Evolutionary conservation across 2,888 invertebrate genomes (phyloP), one percentile per base, ranked within the genome.

Genomic region (Bedellia somnulentella): DNA sequence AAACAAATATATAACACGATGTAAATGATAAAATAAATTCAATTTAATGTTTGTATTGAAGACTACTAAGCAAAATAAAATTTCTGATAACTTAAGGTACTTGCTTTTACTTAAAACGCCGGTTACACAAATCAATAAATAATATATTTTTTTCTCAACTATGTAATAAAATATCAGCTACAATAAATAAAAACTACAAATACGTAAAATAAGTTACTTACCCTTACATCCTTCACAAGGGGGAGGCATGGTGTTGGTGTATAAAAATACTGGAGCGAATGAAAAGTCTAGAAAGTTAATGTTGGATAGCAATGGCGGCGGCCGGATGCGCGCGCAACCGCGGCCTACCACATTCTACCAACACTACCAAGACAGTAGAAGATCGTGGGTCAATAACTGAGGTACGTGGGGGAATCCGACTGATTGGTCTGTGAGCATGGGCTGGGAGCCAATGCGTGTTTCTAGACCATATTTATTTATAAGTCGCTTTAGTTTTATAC

Each of bases 351-450:
- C n/a, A n/a, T n/a, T n/a, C n/a, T n/a, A n/a, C n/a, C n/a, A n/a
- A n/a, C n/a, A n/a, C n/a, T n/a, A n/a, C n/a, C n/a, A 48, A 37
- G 46, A 46, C 43, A 45, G 44, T 39, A 38, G 37, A 27, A n/a
- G n/a, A 40, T 32, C 41, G 37, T 63, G 61, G 73, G 70, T 73
- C 73, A 70, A 73, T 73, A 73, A 70, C 73, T 71, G 70, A 56
- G 57, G 41, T 43, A 44, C 49, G 53, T 47, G 56, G 57, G 62
- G 62, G 59, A 53, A 59, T 59, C 57, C 46, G 47, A 44, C 15
- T 52, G 55, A 55, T 57, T 51, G 48, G 41, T 42, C 41, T 12
- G 31, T 37, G 42, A 47, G 37, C 35, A 34, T 31, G 46, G 41
- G 18, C 44, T 30, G 37, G 38, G 47, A 55, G 49, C 35, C 37